Evolutionary conservation across 2,113 vertebrate genomes (phyloP), one percentile per base, ranked within the genome.

Genomic region (Dissostichus mawsoni): DNA sequence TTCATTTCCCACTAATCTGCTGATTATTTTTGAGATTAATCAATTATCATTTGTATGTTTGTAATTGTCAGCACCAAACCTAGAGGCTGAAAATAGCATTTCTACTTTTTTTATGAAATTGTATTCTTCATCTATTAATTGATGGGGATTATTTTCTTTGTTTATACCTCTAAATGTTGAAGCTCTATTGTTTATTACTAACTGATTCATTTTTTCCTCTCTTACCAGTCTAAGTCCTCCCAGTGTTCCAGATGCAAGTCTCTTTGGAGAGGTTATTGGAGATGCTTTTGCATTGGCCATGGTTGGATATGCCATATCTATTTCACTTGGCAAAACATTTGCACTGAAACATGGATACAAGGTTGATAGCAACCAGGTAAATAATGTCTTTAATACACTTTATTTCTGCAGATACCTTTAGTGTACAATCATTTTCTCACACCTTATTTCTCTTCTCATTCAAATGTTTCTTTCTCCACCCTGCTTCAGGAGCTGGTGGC

Each of bases 281-380:
- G 97, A 98, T 1, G 97, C 98, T 51, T 98, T 99, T 33, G 96
- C 98, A 69, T 91, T 99, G 4, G 97, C 98, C 0, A 94, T 99
- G 56, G 98, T 99, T 29, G 97, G 97, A 63, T 99, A 98, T 0
- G 98, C 97, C 87, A 96, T 99, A 69, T 96, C 96, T 82, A 96
- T 99, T 90, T 99, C 98, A 0, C 92, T 99, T 20, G 98, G 97
- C 61, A 99, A 99, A 95, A 99, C 97, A 72, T 99, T 99, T 89
- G 97, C 96, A 52, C 90, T 98, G 70, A 98, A 97, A 89, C 96
- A 99, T 0, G 97, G 97, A 79, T 99, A 99, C 94, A 97, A 96
- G 64, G 96, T 99, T 86, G 96, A 99, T 86, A 98, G 96, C 92
- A 99, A 98, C 90, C 98, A 99, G 97, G 98, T 99, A 83, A 91